A percentile compares a stretch with the other conserved stretches of the same genome.
Evolutionary conservation across 2,888 invertebrate genomes (phyloP).

Genomic region (Halictus ligatus): DNA sequence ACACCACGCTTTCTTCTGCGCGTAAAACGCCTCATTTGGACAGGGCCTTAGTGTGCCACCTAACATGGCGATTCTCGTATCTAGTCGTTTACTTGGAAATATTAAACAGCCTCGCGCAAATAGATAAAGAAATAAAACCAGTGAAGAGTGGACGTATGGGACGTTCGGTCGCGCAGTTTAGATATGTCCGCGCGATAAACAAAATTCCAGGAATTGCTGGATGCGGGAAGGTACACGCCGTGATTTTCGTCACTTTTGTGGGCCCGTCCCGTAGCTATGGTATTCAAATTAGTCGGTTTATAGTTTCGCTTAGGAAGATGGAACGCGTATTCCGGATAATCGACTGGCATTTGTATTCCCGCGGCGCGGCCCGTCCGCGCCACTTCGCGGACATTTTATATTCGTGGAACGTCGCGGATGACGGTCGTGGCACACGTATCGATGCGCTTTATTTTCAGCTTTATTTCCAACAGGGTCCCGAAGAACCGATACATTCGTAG

Average conservation of each 20-base stretch:
- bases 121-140: conserved; percentile 39
- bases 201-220: conserved; percentile 28
- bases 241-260: conserved; percentile 51
- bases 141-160: conserved; percentile 16
- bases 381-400: conserved; percentile 70
- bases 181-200: conserved; percentile 38
- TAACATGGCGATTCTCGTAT: background rate
- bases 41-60: too few relatives aligned
- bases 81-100: background rate
- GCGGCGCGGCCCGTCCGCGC: conserved; percentile 42
- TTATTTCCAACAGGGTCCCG: conserved; percentile 67
- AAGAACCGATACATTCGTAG: conserved; percentile 47
- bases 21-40: too few relatives aligned
- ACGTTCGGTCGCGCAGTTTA: conserved; percentile 35
- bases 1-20: too few relatives aligned
- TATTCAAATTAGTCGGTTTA: conserved; percentile 72
- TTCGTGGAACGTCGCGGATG: conserved; percentile 71
- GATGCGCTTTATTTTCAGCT: conserved; percentile 75
- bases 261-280: conserved; percentile 26
- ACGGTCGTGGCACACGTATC: conserved; percentile 70
- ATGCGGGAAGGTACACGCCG: background rate
- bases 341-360: conserved; percentile 72
- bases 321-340: conserved; percentile 61
- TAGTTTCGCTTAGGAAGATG: conserved; percentile 68
- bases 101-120: conserved; percentile 9